Conservation (phyloP, 2,888 invertebrate genomes). For the Atrina japonica region DNA sequence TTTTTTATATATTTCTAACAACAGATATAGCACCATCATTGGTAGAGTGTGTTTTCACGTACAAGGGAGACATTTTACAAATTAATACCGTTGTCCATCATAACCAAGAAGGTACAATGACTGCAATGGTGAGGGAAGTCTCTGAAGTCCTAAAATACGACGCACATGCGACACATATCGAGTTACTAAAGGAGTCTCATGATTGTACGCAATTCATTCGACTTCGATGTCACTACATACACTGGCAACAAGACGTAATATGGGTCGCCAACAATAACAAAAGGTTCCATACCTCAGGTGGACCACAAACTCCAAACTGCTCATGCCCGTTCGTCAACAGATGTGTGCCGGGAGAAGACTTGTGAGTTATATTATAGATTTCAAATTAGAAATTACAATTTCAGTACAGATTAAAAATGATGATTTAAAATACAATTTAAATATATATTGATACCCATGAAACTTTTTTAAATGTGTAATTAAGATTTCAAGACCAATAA, state of each 20-base stretch:
- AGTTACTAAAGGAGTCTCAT: constrained; percentile 10
- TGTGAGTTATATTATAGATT: constrained; percentile 27
- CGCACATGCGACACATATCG: constrained; percentile 13
- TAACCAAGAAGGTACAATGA: constrained; percentile 24
- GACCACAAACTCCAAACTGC: constrained; percentile 6
- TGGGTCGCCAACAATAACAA: background rate
- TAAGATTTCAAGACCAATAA: no score
- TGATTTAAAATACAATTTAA: no score
- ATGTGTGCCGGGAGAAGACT: constrained; percentile 21
- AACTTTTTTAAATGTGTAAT: no score
- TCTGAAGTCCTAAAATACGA: constrained; percentile 3
- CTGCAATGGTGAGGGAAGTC: background rate
- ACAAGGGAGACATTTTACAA: background rate
- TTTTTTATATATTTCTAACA: no score
- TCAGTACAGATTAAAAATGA: no score
- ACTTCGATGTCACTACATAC: constrained; percentile 22
- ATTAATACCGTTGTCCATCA: constrained; percentile 47
- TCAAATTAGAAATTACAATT: no score
- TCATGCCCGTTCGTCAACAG: constrained; percentile 36
- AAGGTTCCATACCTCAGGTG: background rate
- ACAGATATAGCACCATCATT: constrained; percentile 22
- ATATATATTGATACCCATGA: no score
- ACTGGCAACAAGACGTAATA: background rate
- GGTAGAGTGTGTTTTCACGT: constrained; percentile 46
- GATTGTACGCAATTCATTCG: constrained; percentile 26